Evolutionary conservation across 2,888 invertebrate species (phyloP), one percentile per base, ranked within the genome.

Genomic region (Cylloceria caligata): DNA sequence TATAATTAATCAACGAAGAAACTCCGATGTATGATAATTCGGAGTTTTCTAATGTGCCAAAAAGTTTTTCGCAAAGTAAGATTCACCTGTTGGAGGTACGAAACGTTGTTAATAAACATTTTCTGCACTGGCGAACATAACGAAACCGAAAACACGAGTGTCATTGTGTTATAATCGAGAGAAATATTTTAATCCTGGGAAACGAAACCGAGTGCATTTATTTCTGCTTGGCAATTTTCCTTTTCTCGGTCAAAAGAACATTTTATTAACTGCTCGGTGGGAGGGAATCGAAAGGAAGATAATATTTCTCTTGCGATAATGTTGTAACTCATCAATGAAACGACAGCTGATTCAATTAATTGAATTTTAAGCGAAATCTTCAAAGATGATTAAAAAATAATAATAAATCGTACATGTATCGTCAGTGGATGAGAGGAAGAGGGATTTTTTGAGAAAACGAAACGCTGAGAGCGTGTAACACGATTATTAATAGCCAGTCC

Each of bases 401-500:
- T n/a, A n/a, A 30, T 13, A 57, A 30, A 57, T 57, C 27, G 30
- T 27, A n/a, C 30, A n/a, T n/a, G n/a, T 0, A 2, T 27, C 24
- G n/a, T 13, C 55, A 27, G n/a, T 16, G 62, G 9, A 36, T 16
- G 36, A 2, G 9, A 21, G 62, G 27, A 36, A 21, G 62, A 21
- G n/a, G 21, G 16, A 7, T 16, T 62, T 62, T 62, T 62, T 39
- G 24, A 42, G 42, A 21, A 69, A 52, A 36, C 39, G 16, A 24
- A 55, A 55, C 52, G 27, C 7, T 19, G 72, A 60, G 65, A 89
- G 87, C 88, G 84, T 30, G 27, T 85, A 87, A 86, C 87, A 85
- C 85, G 83, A 83, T 78, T 91, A 91, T 90, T 90, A 91, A 91
- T 92, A 91, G 88, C 85, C 81, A 80, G 83, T 88, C 88, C 89